These are phyloP conservation scores for Diachasma alloeum DNA, from an alignment of 1,140 invertebrate genomes.

Conservation along the genomic window DNA sequence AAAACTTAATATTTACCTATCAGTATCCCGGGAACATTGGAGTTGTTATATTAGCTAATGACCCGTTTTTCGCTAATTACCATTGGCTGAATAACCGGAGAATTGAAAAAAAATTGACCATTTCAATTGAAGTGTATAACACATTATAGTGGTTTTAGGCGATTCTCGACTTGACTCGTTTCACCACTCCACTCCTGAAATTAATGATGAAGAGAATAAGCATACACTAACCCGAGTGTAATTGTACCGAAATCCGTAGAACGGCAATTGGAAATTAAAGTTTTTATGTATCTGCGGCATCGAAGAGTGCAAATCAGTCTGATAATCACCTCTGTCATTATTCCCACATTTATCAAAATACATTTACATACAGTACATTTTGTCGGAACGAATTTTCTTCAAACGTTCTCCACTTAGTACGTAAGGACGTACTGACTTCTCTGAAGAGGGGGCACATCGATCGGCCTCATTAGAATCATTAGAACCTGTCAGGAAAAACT, in stretches of 20 bases:
- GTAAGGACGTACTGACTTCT: constrained; percentile 62
- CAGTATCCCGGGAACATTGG: too few species aligned
- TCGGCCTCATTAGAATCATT: constrained; percentile 54
- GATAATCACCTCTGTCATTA: constrained; percentile 80
- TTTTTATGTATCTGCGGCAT: constrained; percentile 87
- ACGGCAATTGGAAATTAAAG: constrained; percentile 91
- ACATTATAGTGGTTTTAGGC: too few species aligned
- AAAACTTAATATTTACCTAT: too few species aligned
- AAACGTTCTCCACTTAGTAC: constrained; percentile 72
- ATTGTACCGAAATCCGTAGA: constrained; percentile 93
- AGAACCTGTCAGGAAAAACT: constrained; percentile 43
- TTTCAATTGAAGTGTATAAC: too few species aligned
- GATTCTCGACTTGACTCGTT: too few species aligned
- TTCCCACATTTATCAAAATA: constrained; percentile 82
- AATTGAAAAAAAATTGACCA: too few species aligned
- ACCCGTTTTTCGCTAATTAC: too few species aligned
- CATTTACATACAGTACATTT: constrained; percentile 90
- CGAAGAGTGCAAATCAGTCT: constrained; percentile 82
- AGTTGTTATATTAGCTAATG: too few species aligned
- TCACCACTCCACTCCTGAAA: too few species aligned
- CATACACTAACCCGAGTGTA: constrained; percentile 80
- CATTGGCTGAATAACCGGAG: too few species aligned
- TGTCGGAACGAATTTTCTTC: constrained; percentile 73
- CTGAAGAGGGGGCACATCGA: constrained; percentile 60
- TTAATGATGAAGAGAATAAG: too few species aligned